phyloP scores from a whole-genome alignment of 2,888 invertebrate species.

The Drepanosiphum platanoidis region DNA sequence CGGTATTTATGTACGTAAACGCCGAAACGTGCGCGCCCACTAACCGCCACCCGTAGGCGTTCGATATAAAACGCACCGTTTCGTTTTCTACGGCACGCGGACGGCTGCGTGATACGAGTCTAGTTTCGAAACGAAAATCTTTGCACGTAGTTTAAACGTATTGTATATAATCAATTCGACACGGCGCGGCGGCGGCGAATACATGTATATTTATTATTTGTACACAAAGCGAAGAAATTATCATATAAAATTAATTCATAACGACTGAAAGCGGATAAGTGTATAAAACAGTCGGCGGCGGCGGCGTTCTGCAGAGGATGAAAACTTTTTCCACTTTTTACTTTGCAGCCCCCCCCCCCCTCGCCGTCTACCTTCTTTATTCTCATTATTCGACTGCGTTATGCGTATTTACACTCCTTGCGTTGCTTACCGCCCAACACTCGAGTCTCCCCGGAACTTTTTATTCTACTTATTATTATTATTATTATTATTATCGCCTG shows the following conservation, averaged over 20 bases:
- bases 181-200: neutral
- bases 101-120: too few species aligned
- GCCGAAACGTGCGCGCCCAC: too few species aligned
- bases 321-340: constrained; percentile 32
- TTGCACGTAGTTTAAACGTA: constrained; percentile 2
- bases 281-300: constrained; percentile 15
- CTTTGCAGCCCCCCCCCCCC: too few species aligned
- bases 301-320: too few species aligned
- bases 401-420: constrained; percentile 13
- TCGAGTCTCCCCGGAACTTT: neutral
- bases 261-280: neutral
- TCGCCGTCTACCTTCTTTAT: neutral
- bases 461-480: neutral
- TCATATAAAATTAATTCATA: constrained; percentile 57
- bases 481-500: too few species aligned
- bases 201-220: neutral
- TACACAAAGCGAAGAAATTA: constrained; percentile 19
- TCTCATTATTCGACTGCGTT: constrained; percentile 5
- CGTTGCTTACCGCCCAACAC: neutral
- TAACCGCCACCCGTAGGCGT: too few species aligned
- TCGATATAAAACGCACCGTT: too few species aligned
- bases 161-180: constrained; percentile 28
- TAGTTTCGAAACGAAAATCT: constrained; percentile 8
- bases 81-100: too few species aligned
- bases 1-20: too few species aligned